Base-by-base conservation (phyloP, 2,797 vertebrate genomes). In the Melanotaenia maccullochi region DNA sequence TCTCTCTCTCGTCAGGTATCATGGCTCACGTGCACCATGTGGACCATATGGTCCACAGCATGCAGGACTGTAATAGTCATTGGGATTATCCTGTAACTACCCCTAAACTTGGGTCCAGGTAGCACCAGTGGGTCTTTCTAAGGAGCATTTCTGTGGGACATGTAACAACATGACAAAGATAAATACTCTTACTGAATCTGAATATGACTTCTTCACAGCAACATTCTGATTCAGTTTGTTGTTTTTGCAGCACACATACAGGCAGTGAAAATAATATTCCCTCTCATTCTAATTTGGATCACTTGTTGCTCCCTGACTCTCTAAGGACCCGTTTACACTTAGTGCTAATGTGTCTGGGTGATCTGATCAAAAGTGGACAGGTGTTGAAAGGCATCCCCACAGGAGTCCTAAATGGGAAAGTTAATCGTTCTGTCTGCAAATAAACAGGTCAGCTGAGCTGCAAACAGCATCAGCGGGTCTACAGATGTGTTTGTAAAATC, bases 1-100 rank as follows among this genome's bases (percentile, higher is more conserved):
- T 13, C 56, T 28, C 11, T 5, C 54, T 32, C 68, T 42, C 35
- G 7, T 62, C 70, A 81, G 79, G 82, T 83, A 86, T 75, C 73
- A 63, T 85, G 77, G 28, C 63, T 76, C 38, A 57, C 81, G 62
- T 79, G 76, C 69, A 64, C 78, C 72, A 68, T 70, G 61, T 57
- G 79, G 71, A 83, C 81, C 84, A 83, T 86, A 79, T 87, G 83
- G 83, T 62, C 49, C 47, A 49, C 71, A 79, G 67, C 75, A 75
- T 70, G 79, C 80, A 73, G 57, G 65, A 79, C 66, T 88, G 73
- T 66, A 65, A 69, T 40, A 25, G 63, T 24, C 73, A 71, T 1
- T 5, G 8, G 55, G 38, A 13, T 70, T 47, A 57, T 49, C 20
- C 4, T 33, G 22, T 44, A 44, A 5, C 18, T 47, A 38, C 9